Base-by-base conservation (phyloP, 64 coral and sea anemone genomes). In the Stichodactyla helianthus region DNA sequence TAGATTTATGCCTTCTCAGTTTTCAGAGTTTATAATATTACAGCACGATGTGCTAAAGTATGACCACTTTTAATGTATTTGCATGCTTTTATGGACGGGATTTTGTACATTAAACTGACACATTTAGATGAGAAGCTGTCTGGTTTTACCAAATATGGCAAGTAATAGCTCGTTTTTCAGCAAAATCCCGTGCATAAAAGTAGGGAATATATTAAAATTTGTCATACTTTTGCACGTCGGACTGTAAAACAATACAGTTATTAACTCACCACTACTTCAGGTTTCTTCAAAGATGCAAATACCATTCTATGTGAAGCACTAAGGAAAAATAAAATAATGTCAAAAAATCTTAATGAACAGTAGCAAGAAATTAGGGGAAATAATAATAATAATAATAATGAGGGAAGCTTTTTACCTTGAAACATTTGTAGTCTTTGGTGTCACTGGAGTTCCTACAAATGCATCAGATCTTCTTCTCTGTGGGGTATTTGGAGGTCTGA, bases 401-500 rank as follows among this genome's bases (percentile, higher is more conserved):
- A 13, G 25, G 68, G 12, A 26, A 74, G 22, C 5, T 10, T 23
- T 59, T 82, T 87, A 94, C 93, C 79, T 94, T 31, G 90, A 83
- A 54, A 51, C 61, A 54, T 77, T 60, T 60, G 84, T 94, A 15
- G 85, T 77, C 63, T 52, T 90, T 71, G 88, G 83, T 78, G 88
- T 87, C 15, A 89, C 58, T 62, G 93, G 88, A 87, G 93, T 94
- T 60, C 93, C 79, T 28, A 87, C 80, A 79, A 94, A 94, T 77
- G 93, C 84, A 31, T 27, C 89, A 5, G 77, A 63, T 76, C 51
- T 84, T 50, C 83, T 84, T 59, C 27, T 63, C 22, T 84, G 83
- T 62, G 83, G 83, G 0, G 83, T 84, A 27, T 35, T 31, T 84
- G 18, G 83, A 25, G 54, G 9, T 55, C 83, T 84, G 51, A 84